These are phyloP conservation scores for Orthosia cruda DNA, from an alignment of 2,888 invertebrate species.

Conservation along the genomic window DNA sequence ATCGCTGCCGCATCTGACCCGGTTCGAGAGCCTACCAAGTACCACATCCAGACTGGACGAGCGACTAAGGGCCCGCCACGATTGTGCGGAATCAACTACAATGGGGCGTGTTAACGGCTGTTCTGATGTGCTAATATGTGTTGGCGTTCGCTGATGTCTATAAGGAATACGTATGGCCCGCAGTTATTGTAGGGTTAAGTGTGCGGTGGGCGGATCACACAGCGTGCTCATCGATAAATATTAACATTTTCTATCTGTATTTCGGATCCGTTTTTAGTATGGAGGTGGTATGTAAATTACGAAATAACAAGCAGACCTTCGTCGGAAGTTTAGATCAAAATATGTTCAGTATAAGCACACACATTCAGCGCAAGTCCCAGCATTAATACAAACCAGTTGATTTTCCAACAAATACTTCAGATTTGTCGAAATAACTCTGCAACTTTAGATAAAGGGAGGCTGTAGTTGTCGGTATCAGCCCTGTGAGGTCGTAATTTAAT, in stretches of 20 bases:
- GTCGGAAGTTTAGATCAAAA: conserved; percentile 65
- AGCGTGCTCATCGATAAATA: conserved; percentile 32
- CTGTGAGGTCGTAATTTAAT: conserved; percentile 83
- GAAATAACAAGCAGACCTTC: conserved; percentile 58
- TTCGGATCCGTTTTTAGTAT: conserved; percentile 23
- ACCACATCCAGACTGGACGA: conserved; percentile 67
- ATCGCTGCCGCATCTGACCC: conserved; percentile 83
- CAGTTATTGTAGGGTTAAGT: conserved; percentile 58
- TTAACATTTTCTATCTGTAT: conserved; percentile 32
- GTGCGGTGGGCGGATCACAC: conserved; percentile 9
- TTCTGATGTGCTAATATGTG: conserved; percentile 65
- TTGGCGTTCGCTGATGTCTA: conserved; percentile 42
- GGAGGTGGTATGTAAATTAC: conserved; percentile 57
- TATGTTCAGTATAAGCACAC: conserved; percentile 75
- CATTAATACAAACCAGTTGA: conserved; percentile 77
- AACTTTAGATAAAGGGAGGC: conserved; percentile 85
- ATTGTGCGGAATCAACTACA: conserved; percentile 70
- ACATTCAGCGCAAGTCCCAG: conserved; percentile 75
- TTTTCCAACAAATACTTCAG: conserved; percentile 83
- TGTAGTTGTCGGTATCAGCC: conserved; percentile 81
- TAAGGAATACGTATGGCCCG: conserved; percentile 44
- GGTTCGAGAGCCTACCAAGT: conserved; percentile 68
- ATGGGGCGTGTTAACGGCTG: conserved; percentile 69
- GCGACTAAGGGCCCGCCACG: conserved; percentile 70
- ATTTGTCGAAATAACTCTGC: conserved; percentile 84